These are phyloP conservation scores for Otus scops DNA, from an alignment of 2,797 vertebrate species.

Conservation along the genomic window DNA sequence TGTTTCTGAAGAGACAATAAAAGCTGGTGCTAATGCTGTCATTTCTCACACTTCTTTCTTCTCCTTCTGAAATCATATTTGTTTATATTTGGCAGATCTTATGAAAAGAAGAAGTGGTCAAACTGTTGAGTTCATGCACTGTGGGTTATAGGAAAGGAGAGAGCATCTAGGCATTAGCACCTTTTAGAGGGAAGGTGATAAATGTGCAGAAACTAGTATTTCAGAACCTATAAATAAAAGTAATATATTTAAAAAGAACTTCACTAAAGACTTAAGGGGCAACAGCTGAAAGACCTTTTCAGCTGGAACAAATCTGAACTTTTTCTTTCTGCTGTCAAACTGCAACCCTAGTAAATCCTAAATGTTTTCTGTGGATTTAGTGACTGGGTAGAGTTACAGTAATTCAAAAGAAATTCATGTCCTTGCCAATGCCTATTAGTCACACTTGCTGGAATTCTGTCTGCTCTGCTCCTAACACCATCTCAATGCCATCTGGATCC, in stretches of 20 bases:
- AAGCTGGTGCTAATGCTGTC: constrained; percentile 27
- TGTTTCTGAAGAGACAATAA: constrained; percentile 54
- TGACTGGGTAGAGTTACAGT: constrained; percentile 45
- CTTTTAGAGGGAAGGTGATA: neutral
- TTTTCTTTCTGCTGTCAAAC: constrained; percentile 29
- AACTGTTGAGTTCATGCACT: neutral
- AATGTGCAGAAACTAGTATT: neutral
- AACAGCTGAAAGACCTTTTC: constrained; percentile 37
- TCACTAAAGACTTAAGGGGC: constrained; percentile 14
- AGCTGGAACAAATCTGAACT: constrained; percentile 65
- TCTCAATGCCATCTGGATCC: constrained; percentile 34
- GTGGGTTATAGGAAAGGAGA: neutral
- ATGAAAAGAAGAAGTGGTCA: neutral
- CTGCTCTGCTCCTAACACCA: constrained; percentile 24
- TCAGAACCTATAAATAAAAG: neutral
- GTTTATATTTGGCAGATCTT: constrained; percentile 22
- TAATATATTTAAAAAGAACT: neutral
- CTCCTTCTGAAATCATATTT: constrained; percentile 48
- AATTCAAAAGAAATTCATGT: constrained; percentile 52
- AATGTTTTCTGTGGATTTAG: constrained; percentile 64
- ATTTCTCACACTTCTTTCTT: constrained; percentile 40
- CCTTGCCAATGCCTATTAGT: constrained; percentile 64
- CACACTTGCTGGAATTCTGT: constrained; percentile 58
- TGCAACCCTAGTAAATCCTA: constrained; percentile 55
- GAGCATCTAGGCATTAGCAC: neutral